phyloP scores from a whole-genome alignment of 1,140 invertebrate species.

The Hylyphantes graminicola region DNA sequence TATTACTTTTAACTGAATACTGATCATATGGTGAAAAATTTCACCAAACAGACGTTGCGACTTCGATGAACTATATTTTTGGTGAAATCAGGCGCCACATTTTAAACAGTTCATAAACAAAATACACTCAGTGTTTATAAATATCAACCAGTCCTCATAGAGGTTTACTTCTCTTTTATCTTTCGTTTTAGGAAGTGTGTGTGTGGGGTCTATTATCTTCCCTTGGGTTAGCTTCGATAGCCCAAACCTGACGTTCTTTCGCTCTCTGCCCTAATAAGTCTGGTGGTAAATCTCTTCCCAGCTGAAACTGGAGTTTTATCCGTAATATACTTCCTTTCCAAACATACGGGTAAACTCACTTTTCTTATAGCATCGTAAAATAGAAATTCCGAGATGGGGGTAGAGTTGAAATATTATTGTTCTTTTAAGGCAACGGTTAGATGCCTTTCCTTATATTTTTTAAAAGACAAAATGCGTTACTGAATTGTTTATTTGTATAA shows the following conservation, averaged over 20 bases:
- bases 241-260: neutral
- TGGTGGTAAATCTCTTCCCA: neutral
- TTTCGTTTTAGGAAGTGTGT: neutral
- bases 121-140: neutral
- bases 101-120: too few relatives aligned
- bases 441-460: too few relatives aligned
- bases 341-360: constrained; percentile 9
- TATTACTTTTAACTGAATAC: too few relatives aligned
- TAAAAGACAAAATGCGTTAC: too few relatives aligned
- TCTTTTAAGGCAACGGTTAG: too few relatives aligned
- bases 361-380: constrained; percentile 11
- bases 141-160: neutral
- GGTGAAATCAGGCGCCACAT: too few relatives aligned
- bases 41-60: too few relatives aligned
- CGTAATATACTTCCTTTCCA: neutral
- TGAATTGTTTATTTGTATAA: too few relatives aligned
- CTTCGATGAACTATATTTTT: too few relatives aligned
- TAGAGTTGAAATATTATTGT: too few relatives aligned
- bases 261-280: constrained; percentile 8
- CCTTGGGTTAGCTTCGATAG: neutral
- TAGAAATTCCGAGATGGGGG: neutral
- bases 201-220: neutral
- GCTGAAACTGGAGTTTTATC: neutral
- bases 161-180: neutral
- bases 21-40: too few relatives aligned